Base-by-base conservation (phyloP, 2,113 vertebrate species). In the Xiphophorus maculatus region DNA sequence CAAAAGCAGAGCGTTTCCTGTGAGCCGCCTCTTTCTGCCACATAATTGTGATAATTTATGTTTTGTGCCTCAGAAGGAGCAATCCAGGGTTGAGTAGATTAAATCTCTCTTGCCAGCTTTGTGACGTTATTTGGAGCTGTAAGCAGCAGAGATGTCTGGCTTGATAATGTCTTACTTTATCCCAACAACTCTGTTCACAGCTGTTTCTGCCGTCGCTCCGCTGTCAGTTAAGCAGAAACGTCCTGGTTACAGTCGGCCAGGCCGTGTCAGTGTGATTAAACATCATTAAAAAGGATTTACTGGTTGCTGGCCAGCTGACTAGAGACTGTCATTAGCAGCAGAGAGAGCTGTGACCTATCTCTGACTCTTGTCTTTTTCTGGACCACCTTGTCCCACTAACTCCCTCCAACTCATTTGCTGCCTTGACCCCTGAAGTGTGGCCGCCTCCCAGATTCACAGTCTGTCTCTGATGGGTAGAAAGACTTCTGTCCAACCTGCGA, bases 401-500 rank as follows among this genome's bases (percentile, higher is more conserved):
- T 64, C 76, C 70, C 58, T 37, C 63, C n/a, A 40, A 66, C 12
- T 70, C 48, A 32, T 77, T 48, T 60, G 10, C 37, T 37, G 40
- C 76, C 27, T 32, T 30, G 11, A 69, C 64, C 35, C 42, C 69
- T 58, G 10, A 25, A 54, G 48, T 54, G 7, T 17, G 48, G 22
- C 48, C 22, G 5, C 25, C 17, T 58, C 51, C 25, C 3, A 0
- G 25, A 9, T 10, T 3, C 51, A 25, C 51, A n/a, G 51, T n/a
- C 25, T n/a, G 51, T 58, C 51, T 58, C 51, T 58, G 51, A 58
- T 1, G 22, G 8, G 25, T 25, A n/a, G 8, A 58, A 58, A 58
- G 51, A 58, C 25, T 58, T 4, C 12, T 27, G 60, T 44, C 93
- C 93, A 82, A 97, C 97, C 96, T 96, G 91, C 96, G 95, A 15